Evolutionary conservation across 1,140 invertebrate genomes (phyloP), one percentile per base, ranked within the genome.

Genomic region (Bathynomus jamesi): DNA sequence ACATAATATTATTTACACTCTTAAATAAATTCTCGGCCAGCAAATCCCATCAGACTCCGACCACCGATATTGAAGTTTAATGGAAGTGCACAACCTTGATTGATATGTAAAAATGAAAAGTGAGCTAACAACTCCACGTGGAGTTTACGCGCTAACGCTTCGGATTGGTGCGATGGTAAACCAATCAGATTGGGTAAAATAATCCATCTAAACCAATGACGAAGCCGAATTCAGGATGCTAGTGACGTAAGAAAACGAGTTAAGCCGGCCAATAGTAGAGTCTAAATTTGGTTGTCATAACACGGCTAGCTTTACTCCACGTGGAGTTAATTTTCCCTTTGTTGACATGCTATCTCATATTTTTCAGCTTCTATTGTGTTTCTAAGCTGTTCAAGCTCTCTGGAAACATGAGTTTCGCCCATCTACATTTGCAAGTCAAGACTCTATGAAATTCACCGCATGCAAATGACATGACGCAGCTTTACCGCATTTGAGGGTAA

Each of bases 41-140:
- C 13, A 53, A 53, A 53, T 53, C 40, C 11, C 40, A 53, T 53
- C 40, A 53, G 11, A 53, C 40, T 11, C 40, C 40, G 40, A 21
- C 40, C 40, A 53, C 40, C 40, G 21, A 53, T 53, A 53, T 53
- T 53, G 40, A 53, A 53, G 40, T 53, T 53, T 53, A 53, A 53
- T 21, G 40, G 21, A 53, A 53, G 40, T 53, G 13, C 11, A 53
- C n/a, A 53, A 17, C 40, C 40, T 53, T 53, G 40, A 53, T 53
- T 53, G 40, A 53, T 53, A 53, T 53, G 40, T 53, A 53, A 53
- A 53, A 53, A 53, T 53, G 40, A 53, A 53, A 53, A 53, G 40
- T 17, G 13, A 11, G 40, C 40, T 53, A 17, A 53, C 40, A 53
- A 53, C 40, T 53, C 40, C 40, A 53, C 40, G 40, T 53, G 13